These are phyloP conservation scores for Panulirus ornatus DNA, from an alignment of 1,140 invertebrate species.

Conservation along the genomic window DNA sequence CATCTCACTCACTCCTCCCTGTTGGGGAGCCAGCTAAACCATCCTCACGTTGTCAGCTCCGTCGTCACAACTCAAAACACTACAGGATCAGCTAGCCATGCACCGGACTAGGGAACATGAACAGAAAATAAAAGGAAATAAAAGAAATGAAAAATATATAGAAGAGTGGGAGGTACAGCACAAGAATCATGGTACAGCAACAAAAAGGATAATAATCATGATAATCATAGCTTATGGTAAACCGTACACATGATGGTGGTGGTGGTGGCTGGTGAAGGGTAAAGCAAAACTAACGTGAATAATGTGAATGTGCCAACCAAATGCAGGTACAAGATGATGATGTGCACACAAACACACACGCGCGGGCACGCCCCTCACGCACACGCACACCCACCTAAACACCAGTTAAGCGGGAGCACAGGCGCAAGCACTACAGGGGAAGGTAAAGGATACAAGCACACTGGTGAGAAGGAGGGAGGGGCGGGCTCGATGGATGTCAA, in stretches of 20 bases:
- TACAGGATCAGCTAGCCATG: neutral
- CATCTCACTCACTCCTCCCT: too few relatives aligned
- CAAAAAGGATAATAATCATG: neutral
- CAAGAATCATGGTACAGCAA: neutral
- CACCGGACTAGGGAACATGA: neutral
- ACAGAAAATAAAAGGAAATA: neutral
- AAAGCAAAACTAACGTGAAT: neutral
- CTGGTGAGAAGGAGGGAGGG: neutral
- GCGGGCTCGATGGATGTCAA: too few relatives aligned
- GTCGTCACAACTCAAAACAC: neutral
- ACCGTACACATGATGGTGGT: neutral
- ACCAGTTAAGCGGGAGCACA: neutral
- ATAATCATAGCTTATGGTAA: neutral
- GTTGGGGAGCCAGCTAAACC: too few relatives aligned
- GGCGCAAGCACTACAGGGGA: neutral
- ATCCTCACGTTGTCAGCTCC: neutral
- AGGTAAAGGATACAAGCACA: neutral
- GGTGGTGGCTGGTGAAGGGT: neutral
- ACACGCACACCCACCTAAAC: neutral
- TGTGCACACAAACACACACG: conserved; percentile 15
- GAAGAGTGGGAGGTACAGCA: neutral
- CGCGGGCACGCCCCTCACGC: neutral
- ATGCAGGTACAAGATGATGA: neutral
- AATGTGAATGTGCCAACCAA: neutral
- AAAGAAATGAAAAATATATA: neutral